Base-by-base conservation (phyloP, 2,888 invertebrate genomes). In the Pristionchus arcanus region DNA sequence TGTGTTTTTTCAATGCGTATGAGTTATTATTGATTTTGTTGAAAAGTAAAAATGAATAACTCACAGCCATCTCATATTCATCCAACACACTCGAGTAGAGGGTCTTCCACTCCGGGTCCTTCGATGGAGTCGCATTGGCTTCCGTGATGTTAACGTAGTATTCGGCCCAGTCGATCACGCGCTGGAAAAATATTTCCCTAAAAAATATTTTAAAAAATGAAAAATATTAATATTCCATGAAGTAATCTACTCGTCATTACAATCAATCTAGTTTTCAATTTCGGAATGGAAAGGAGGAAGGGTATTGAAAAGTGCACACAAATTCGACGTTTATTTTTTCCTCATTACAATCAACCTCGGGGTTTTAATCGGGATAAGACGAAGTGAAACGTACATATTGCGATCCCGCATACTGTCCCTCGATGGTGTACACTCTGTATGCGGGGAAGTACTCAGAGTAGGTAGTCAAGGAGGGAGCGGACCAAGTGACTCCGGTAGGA, bases 61-160 rank as follows among this genome's bases (percentile, higher is more conserved):
- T 16, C 81, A 91, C 92, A 91, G 55, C 92, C 71, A 92, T 81
- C 91, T 91, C 77, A 84, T 71, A 68, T 91, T 92, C 91, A 37
- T 90, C 92, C 88, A 92, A 91, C 7, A 97, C 97, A n/a, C 97
- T 97, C 95, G 98, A 98, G 92, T 98, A 96, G 95, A 98, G 97
- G 95, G 97, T 97, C 98, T 98, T 98, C 93, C 97, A 97, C 2
- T 97, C 96, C 9, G 90, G 90, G n/a, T 92, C 92, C 42, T 94
- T 92, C 2, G 84, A 1, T 5, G 84, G 84, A 31, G 94, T 91
- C 13, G 94, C 92, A 96, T 98, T 98, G 0, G 98, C 98, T 95
- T 98, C 97, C 93, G 98, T 97, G 90, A 98, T 96, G 95, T 98
- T 98, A 97, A 98, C 97, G 84, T 97, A 97, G 97, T 98, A 98